Evolutionary conservation across 1,140 invertebrate species (phyloP).

Genomic region (Zaprionus taronus): DNA sequence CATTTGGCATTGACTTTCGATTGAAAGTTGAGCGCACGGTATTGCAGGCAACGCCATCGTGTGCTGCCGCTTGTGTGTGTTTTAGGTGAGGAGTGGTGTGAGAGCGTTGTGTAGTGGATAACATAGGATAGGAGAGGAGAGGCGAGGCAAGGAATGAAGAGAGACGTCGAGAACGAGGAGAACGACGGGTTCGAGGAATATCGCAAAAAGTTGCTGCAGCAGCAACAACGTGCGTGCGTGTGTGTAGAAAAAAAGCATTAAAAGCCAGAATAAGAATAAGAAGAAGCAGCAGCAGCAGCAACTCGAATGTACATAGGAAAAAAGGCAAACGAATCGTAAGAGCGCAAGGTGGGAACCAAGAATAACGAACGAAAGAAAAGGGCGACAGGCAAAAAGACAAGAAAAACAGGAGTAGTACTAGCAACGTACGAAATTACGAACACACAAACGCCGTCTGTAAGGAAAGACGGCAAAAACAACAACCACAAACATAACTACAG

Average conservation of each 20-base stretch:
- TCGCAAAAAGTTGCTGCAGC: slow-evolving; percentile 60
- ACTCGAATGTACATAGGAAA: slow-evolving; percentile 25
- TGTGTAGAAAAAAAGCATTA: slow-evolving; percentile 43
- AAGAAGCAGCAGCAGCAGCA: slow-evolving; percentile 20
- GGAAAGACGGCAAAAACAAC: slow-evolving; percentile 20
- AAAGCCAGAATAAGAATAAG: slow-evolving; percentile 44
- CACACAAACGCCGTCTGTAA: slow-evolving; percentile 43
- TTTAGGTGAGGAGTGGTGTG: slow-evolving; percentile 12
- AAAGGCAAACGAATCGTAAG: slow-evolving; percentile 42
- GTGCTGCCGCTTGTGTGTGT: slow-evolving; percentile 14
- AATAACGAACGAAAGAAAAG: slow-evolving; percentile 46
- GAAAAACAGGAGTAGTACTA: slow-evolving; percentile 60
- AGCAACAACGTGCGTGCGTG: slow-evolving; percentile 69
- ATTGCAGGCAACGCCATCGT: slow-evolving; percentile 45
- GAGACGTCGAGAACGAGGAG: slow-evolving; percentile 13
- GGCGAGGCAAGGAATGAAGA: slow-evolving; percentile 9
- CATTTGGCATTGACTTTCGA: slow-evolving; percentile 34
- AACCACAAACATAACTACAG: slow-evolving; percentile 4
- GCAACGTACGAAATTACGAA: slow-evolving; percentile 40
- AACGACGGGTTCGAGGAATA: slow-evolving; percentile 59
- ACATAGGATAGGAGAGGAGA: slow-evolving; percentile 3
- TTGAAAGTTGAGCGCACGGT: slow-evolving; percentile 39
- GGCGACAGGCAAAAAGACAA: slow-evolving; percentile 48
- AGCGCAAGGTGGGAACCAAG: slow-evolving; percentile 58
- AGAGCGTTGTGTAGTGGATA: slow-evolving; percentile 2